Conservation (phyloP, 2,888 invertebrate genomes). For the Neuroscelio doddi region DNA sequence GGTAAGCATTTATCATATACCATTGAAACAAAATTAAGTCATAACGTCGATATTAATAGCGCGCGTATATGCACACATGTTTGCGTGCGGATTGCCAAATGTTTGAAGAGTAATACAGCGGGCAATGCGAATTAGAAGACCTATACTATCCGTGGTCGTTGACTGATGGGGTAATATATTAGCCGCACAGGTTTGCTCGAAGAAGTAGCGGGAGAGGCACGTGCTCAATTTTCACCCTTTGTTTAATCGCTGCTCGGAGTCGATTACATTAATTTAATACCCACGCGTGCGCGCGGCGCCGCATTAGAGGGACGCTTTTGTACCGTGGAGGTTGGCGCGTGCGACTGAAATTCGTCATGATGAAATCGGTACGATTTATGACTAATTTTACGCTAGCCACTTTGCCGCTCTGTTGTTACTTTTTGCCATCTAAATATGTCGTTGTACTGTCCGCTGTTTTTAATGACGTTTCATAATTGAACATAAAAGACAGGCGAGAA, state of each 20-base stretch:
- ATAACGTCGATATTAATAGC: conserved; percentile 9
- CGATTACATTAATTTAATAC: conserved; percentile 70
- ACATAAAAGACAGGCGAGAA: too few relatives aligned
- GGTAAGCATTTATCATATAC: too few relatives aligned
- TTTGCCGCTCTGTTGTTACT: too few relatives aligned
- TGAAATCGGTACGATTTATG: conserved; percentile 1
- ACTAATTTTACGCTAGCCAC: too few relatives aligned
- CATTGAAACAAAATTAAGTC: conserved; percentile 30
- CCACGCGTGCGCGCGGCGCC: conserved; percentile 58
- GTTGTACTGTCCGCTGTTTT: too few relatives aligned
- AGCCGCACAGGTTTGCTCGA: conserved; percentile 23
- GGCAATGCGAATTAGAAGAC: conserved; percentile 39
- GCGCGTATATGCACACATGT: conserved; percentile 27
- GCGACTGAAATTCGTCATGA: conserved; percentile 1
- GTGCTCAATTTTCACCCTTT: conserved; percentile 70
- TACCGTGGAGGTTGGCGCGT: conserved; percentile 29
- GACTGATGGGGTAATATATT: conserved; percentile 48
- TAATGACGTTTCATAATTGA: too few relatives aligned
- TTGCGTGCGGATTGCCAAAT: too few relatives aligned
- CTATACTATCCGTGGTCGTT: conserved; percentile 20
- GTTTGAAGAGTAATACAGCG: conserved; percentile 40
- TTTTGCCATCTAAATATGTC: too few relatives aligned
- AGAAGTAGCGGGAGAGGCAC: conserved; percentile 43
- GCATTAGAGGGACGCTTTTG: conserved; percentile 52
- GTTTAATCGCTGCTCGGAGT: conserved; percentile 68